A percentile compares a stretch with the other conserved stretches of the same genome.
Conservation (phyloP, 2,888 invertebrate species). For the Atethmia centrago region DNA sequence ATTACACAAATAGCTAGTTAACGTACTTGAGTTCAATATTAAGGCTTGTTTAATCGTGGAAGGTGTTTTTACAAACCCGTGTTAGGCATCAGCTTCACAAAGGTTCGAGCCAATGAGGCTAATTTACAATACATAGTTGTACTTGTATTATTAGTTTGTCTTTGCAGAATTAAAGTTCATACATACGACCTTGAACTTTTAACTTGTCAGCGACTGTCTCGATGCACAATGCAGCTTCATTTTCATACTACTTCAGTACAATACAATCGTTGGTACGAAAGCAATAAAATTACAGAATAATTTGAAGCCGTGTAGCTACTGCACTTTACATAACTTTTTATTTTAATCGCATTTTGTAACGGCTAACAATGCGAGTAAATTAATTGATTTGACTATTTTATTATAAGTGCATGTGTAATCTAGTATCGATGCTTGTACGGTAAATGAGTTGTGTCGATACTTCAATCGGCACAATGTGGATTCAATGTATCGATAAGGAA, state of each 20-base stretch:
- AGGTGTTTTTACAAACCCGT: slow-evolving; percentile 34
- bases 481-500: slow-evolving; percentile 44
- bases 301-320: slow-evolving; percentile 45
- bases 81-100: slow-evolving; percentile 45
- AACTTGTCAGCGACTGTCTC: slow-evolving; percentile 38
- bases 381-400: slow-evolving; percentile 52
- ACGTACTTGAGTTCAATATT: slow-evolving; percentile 41
- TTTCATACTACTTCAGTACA: slow-evolving; percentile 26
- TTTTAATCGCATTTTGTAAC: slow-evolving; percentile 60
- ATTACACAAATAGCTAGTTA: slow-evolving; percentile 51
- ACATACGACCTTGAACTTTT: slow-evolving; percentile 69
- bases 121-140: slow-evolving; percentile 42
- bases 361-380: slow-evolving; percentile 46
- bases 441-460: slow-evolving; percentile 25
- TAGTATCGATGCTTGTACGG: slow-evolving; percentile 10
- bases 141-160: slow-evolving; percentile 43
- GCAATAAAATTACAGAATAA: slow-evolving; percentile 53
- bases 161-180: slow-evolving; percentile 65
- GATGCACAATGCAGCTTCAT: slow-evolving; percentile 39
- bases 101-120: slow-evolving; percentile 29
- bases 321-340: slow-evolving; percentile 63
- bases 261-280: slow-evolving; percentile 38
- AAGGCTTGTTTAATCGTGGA: slow-evolving; percentile 38
- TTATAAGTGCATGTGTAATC: slow-evolving; percentile 35
- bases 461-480: slow-evolving; percentile 26